phyloP scores from a whole-genome alignment of 2,888 invertebrate genomes.

The Buathra laborator region DNA sequence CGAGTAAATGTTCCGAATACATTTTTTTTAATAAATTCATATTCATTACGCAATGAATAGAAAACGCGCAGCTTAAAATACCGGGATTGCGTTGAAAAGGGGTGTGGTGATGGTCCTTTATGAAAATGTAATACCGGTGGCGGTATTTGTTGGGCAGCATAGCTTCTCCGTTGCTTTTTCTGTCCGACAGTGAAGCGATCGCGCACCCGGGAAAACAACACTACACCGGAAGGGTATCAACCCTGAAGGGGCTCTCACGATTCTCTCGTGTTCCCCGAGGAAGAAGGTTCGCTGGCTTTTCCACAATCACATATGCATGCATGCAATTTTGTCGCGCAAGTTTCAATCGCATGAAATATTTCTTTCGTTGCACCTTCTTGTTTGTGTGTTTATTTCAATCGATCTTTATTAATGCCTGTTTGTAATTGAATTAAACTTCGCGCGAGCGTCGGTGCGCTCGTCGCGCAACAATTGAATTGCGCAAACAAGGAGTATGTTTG shows the following conservation, averaged over 20 bases:
- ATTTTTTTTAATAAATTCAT: not conserved
- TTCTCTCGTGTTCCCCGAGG: constrained; percentile 74
- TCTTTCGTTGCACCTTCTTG: not conserved
- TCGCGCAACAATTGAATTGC: not conserved
- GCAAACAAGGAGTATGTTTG: not conserved
- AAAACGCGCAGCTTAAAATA: constrained; percentile 45
- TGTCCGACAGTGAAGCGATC: constrained; percentile 90
- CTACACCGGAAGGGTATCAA: constrained; percentile 84
- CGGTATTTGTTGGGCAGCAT: constrained; percentile 76
- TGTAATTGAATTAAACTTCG: not conserved
- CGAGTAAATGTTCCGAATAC: constrained; percentile 54
- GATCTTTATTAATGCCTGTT: not conserved
- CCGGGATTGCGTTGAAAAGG: constrained; percentile 62
- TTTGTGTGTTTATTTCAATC: not conserved
- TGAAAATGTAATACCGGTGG: constrained; percentile 55
- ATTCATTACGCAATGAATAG: constrained; percentile 4
- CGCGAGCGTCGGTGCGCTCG: not conserved
- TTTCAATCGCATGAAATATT: constrained; percentile 32
- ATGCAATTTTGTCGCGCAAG: constrained; percentile 47
- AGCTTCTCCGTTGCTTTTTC: constrained; percentile 79
- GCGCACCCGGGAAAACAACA: constrained; percentile 89
- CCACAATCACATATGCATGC: constrained; percentile 46
- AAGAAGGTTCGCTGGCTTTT: constrained; percentile 80
- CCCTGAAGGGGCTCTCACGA: constrained; percentile 81
- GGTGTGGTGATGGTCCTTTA: constrained; percentile 72